phyloP scores from a whole-genome alignment of 2,888 invertebrate genomes.

The Galerucella calmariensis region DNA sequence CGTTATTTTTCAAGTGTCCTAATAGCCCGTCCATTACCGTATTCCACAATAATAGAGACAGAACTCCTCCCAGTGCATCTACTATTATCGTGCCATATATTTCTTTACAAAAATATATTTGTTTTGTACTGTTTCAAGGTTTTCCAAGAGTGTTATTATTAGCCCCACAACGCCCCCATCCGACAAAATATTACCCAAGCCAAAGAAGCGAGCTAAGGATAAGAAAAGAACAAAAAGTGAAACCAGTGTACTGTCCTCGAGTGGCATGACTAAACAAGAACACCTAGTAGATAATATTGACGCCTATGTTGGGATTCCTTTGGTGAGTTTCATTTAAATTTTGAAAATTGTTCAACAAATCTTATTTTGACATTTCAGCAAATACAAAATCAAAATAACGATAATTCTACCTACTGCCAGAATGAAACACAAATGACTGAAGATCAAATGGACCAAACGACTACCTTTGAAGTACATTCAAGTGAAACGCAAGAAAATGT shows the following conservation, averaged over 20 bases:
- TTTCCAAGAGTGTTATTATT: constrained; percentile 55
- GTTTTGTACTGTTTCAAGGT: constrained; percentile 47
- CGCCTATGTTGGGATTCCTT: constrained; percentile 55
- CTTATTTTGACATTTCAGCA: constrained; percentile 38
- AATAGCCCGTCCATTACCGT: too few relatives aligned
- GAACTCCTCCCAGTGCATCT: too few relatives aligned
- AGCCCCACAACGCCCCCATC: constrained; percentile 36
- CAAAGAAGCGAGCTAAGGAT: constrained; percentile 53
- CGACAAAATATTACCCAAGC: constrained; percentile 51
- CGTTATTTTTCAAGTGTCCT: too few relatives aligned
- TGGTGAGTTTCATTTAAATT: constrained; percentile 47
- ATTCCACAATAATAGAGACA: too few relatives aligned
- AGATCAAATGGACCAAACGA: constrained; percentile 30
- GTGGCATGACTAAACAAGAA: constrained; percentile 29
- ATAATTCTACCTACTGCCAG: constrained; percentile 27
- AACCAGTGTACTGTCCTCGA: constrained; percentile 38
- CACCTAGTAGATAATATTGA: constrained; percentile 46
- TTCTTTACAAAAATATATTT: not conserved
- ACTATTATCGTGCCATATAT: too few relatives aligned
- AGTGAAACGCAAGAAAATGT: constrained; percentile 16
- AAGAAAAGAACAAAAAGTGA: constrained; percentile 52
- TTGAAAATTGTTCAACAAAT: not conserved
- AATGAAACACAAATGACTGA: constrained; percentile 35
- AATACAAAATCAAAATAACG: constrained; percentile 43
- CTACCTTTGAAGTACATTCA: constrained; percentile 2